A percentile compares a stretch with the other conserved stretches of the same genome.
These are phyloP conservation scores for Torymus auratus DNA, from an alignment of 2,888 invertebrate genomes.

Conservation along the genomic window DNA sequence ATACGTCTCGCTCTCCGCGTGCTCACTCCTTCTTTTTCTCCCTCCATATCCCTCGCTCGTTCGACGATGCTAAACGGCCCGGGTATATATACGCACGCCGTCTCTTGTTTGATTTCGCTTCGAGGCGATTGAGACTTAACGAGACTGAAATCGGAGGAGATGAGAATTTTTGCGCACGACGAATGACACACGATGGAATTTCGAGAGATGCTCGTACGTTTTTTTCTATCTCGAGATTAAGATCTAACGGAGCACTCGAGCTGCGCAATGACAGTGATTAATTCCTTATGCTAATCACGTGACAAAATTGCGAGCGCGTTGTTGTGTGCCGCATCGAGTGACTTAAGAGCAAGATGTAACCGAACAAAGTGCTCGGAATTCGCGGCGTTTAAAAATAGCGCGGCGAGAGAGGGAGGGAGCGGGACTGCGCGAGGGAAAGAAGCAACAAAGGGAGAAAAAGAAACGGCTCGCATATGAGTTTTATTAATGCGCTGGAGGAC, in stretches of 20 bases:
- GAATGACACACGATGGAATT: not conserved
- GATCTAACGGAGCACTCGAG: not conserved
- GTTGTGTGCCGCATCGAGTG: not conserved
- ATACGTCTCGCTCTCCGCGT: slow-evolving; percentile 28
- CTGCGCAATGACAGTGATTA: slow-evolving; percentile 12
- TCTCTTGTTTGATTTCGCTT: not conserved
- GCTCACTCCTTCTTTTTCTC: not conserved
- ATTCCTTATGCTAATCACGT: slow-evolving; percentile 6
- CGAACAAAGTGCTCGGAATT: slow-evolving; percentile 29
- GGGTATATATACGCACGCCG: not conserved
- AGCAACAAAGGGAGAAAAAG: slow-evolving; percentile 37
- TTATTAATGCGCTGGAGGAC: slow-evolving; percentile 75
- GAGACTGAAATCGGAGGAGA: slow-evolving; percentile 22
- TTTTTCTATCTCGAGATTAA: slow-evolving; percentile 5
- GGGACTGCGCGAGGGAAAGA: not conserved
- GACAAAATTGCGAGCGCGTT: not conserved
- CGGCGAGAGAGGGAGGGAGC: not conserved
- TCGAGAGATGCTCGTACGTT: not conserved
- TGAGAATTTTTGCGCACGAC: slow-evolving; percentile 1
- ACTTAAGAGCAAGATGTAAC: slow-evolving; percentile 8
- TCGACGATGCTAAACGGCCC: slow-evolving; percentile 21
- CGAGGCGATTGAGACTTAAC: slow-evolving; percentile 27
- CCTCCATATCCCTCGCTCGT: not conserved
- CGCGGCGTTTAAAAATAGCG: slow-evolving; percentile 30
- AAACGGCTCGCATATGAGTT: slow-evolving; percentile 56